These are phyloP conservation scores for Selenia dentaria DNA, from an alignment of 2,888 invertebrate species.

Conservation along the genomic window DNA sequence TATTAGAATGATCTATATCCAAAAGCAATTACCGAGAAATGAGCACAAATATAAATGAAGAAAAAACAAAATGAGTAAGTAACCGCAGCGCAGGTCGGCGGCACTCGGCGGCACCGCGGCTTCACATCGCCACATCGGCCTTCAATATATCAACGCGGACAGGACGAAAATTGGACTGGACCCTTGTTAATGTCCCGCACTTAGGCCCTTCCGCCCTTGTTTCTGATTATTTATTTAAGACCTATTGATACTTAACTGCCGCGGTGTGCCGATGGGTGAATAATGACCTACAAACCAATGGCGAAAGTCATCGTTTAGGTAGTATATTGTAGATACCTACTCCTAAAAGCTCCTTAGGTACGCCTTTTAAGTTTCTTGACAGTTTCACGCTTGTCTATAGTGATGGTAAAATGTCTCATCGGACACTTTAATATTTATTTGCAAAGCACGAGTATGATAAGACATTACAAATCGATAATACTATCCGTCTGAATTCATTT, in stretches of 20 bases:
- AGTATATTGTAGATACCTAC: too few species aligned
- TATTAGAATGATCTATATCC: constrained; percentile 14
- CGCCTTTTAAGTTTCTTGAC: too few species aligned
- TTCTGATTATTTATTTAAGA: constrained; percentile 81
- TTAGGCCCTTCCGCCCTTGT: constrained; percentile 75
- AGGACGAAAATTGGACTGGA: constrained; percentile 83
- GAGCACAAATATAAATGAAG: constrained; percentile 38
- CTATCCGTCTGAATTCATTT: too few species aligned
- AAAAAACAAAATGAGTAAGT: constrained; percentile 70
- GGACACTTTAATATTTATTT: too few species aligned
- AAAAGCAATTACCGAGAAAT: constrained; percentile 42
- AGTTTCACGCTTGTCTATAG: too few species aligned
- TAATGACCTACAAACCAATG: constrained; percentile 17
- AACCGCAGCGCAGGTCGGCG: constrained; percentile 37
- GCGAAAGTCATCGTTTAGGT: constrained; percentile 20
- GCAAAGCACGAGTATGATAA: too few species aligned
- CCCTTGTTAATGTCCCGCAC: constrained; percentile 82
- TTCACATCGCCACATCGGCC: constrained; percentile 65
- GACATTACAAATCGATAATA: too few species aligned
- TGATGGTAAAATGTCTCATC: too few species aligned
- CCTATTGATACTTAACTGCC: constrained; percentile 63
- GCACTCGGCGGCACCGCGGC: constrained; percentile 30
- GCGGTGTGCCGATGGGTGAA: constrained; percentile 6
- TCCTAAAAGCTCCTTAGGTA: too few species aligned
- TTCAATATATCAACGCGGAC: constrained; percentile 82